Percentiles rank a stretch among this genome's conserved stretches.
phyloP scores from a whole-genome alignment of 2,888 invertebrate species.

The Heliconius ismenius region DNA sequence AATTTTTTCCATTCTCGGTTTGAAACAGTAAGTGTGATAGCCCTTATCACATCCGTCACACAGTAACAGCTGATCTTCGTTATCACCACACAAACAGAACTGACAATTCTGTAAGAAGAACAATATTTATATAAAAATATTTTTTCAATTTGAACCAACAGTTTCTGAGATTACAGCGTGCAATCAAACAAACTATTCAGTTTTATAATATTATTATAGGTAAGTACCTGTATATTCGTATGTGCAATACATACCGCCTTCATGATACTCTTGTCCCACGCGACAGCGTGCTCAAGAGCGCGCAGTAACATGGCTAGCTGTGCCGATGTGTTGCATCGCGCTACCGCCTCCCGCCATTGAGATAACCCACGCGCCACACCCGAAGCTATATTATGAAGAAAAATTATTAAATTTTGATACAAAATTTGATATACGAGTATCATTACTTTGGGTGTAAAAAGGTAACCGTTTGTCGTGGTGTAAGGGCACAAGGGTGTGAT shows the following conservation, averaged over 20 bases:
- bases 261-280: conserved; percentile 99
- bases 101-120: conserved; percentile 92
- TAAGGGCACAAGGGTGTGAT: too few relatives aligned
- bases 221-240: neutral
- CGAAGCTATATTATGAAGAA: conserved; percentile 46
- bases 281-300: conserved; percentile 94
- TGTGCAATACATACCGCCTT: conserved; percentile 91
- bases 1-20: conserved; percentile 96
- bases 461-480: too few relatives aligned
- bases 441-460: too few relatives aligned
- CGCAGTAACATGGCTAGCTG: conserved; percentile 91
- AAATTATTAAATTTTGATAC: too few relatives aligned
- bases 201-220: neutral
- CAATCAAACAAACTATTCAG: neutral
- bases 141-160: too few relatives aligned
- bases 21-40: conserved; percentile 99
- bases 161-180: neutral
- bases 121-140: neutral
- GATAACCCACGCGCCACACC: conserved; percentile 89
- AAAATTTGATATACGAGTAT: too few relatives aligned
- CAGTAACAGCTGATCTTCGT: conserved; percentile 95
- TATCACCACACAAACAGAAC: conserved; percentile 97
- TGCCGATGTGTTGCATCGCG: conserved; percentile 91
- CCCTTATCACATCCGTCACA: conserved; percentile 99
- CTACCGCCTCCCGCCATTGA: conserved; percentile 94